phyloP scores from a whole-genome alignment of 2,113 vertebrate genomes.

The Callionymus lyra region DNA sequence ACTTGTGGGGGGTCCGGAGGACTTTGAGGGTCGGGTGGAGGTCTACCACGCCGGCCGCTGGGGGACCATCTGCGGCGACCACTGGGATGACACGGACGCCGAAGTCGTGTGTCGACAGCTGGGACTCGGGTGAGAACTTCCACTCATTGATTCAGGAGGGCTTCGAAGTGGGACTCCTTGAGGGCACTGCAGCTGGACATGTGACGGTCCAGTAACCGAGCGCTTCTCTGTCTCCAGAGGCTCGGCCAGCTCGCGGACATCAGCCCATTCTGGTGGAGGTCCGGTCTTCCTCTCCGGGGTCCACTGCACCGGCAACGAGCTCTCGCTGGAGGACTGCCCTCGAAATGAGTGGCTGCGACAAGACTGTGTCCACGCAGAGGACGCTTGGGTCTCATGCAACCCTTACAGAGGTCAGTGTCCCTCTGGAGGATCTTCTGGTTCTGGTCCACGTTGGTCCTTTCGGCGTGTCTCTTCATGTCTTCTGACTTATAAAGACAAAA shows the following conservation, averaged over 20 bases:
- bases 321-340: slow-evolving; percentile 85
- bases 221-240: slow-evolving; percentile 60
- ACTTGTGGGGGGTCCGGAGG: slow-evolving; percentile 68
- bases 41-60: slow-evolving; percentile 83
- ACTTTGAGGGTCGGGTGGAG: slow-evolving; percentile 82
- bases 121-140: slow-evolving; percentile 75
- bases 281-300: slow-evolving; percentile 85
- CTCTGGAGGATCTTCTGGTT: no score
- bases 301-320: slow-evolving; percentile 86
- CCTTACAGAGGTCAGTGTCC: slow-evolving; percentile 73
- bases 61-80: slow-evolving; percentile 93
- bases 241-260: slow-evolving; percentile 77
- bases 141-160: slow-evolving; percentile 12
- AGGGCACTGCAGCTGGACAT: no score
- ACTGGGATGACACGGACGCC: slow-evolving; percentile 92
- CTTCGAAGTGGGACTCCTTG: no score
- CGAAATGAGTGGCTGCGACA: slow-evolving; percentile 85
- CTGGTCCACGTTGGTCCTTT: no score
- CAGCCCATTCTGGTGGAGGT: slow-evolving; percentile 81
- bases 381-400: slow-evolving; percentile 86
- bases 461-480: no score
- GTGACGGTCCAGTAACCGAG: no score
- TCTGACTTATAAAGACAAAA: no score
- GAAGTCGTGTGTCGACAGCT: slow-evolving; percentile 95
- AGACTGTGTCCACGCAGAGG: slow-evolving; percentile 88